Conservation (phyloP, 2,113 vertebrate species). For the Excalfactoria chinensis region DNA sequence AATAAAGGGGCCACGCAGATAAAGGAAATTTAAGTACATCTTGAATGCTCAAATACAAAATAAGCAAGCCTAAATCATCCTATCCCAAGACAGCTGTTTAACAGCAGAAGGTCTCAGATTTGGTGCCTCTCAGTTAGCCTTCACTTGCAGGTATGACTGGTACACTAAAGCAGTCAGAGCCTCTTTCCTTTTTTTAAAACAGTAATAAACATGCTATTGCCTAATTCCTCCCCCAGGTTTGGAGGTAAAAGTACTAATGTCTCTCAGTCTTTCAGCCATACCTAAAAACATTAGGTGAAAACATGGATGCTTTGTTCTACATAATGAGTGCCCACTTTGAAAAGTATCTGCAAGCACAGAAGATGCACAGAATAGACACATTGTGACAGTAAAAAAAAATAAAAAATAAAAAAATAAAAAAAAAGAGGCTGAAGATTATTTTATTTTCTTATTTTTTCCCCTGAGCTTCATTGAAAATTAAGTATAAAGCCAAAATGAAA, state of each 20-base stretch:
- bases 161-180: neutral
- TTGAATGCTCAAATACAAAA: neutral
- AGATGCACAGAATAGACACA: neutral
- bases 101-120: neutral
- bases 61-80: neutral
- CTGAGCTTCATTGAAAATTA: neutral
- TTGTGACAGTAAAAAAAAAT: neutral
- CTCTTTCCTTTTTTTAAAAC: neutral
- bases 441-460: neutral
- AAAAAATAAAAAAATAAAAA: neutral
- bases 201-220: neutral
- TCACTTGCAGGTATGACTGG: neutral
- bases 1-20: neutral
- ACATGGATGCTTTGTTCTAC: rapidly evolving
- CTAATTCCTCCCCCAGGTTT: neutral
- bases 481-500: neutral
- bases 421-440: neutral
- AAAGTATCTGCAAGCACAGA: neutral
- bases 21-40: neutral
- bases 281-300: neutral
- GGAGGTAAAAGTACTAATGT: neutral
- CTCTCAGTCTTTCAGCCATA: neutral
- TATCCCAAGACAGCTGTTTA: neutral
- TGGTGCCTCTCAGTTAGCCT: neutral
- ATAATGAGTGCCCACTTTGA: neutral